Evolutionary conservation across 2,797 vertebrate species (phyloP), one percentile per base, ranked within the genome.

Genomic region (Aphelocoma californica): DNA sequence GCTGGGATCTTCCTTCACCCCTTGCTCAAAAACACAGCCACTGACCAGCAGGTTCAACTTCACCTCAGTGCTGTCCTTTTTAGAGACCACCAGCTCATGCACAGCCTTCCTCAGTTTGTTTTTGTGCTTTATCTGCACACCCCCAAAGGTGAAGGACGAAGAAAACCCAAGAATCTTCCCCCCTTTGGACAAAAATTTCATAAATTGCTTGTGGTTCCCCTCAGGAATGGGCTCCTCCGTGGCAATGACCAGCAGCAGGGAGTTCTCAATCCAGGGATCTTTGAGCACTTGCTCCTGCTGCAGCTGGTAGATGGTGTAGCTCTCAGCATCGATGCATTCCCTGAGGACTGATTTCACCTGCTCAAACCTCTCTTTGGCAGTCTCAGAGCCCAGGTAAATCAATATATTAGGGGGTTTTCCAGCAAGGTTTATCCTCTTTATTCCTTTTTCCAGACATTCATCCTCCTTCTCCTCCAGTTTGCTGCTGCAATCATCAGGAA

Each of bases 321-420:
- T 95, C 66, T 99, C 98, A 1, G 92, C 71, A 85, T 98, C 98
- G 23, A 99, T n/a, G 29, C 99, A 99, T 57, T 99, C 98, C 0
- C 95, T 88, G 44, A 99, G 97, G 5, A 99, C 45, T 0, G 96
- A 95, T 6, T 18, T 96, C n/a, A 99, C 85, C 40, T 85, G 87
- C 83, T 97, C 96, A 61, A 98, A 98, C 48, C 96, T 97, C 45
- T 57, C 88, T 9, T 98, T 97, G 69, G 67, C 66, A 9, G 66
- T 16, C 48, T 91, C 54, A 5, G 97, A 78, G 17, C 98, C 98
- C 4, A 98, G 97, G 54, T 98, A 99, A 69, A 99, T 95, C 57
- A 99, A 92, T 29, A 99, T 64, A 60, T 99, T 99, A 15, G 99
- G 99, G 0, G 98, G 98, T 92, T 99, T 99, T 15, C 97, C 96